Evolutionary conservation across 2,113 vertebrate genomes (phyloP), one percentile per base, ranked within the genome.

Genomic region (Grammomys surdaster): DNA sequence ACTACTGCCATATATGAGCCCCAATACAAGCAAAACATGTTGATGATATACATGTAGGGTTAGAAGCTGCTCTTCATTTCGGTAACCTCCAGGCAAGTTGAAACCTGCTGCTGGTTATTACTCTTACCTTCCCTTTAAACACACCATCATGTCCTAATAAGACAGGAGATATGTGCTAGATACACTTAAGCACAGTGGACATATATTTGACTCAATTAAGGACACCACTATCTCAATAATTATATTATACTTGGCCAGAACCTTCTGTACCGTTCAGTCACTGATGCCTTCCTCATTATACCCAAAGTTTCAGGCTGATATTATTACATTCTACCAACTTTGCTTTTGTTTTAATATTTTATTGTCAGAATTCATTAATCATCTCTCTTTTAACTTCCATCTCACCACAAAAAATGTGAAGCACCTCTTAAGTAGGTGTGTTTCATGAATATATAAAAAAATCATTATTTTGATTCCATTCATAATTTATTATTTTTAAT

Each of bases 191-290:
- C 16, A 56, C 26, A 67, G 26, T 78, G 54, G 70, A 48, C 56
- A 75, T 90, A 56, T 67, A 87, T n/a, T 93, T 84, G 88, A 48
- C 24, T 93, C 36, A 26, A 84, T 89, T 31, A 95, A 87, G 89
- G 86, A 75, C 40, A 81, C 46, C n/a, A 75, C 60, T 91, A 0
- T 75, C 26, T 5, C 10, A 48, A 5, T 88, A 95, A 96, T 96
- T 73, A 12, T 14, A 87, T 88, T 76, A 91, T 1, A 36, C 40
- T 40, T 48, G 54, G 7, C 11, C 43, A 26, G 7, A 75, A 2
- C 11, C 4, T 36, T 90, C 13, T n/a, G 11, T 3, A 20, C 12
- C 58, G 31, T 14, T 12, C 26, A 90, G 20, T 46, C 12, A 51
- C 9, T 31, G 31, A 26, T 43, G 48, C 3, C 46, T 67, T 95